Conservation (phyloP, 1,140 invertebrate species). For the Zaprionus inermis region DNA sequence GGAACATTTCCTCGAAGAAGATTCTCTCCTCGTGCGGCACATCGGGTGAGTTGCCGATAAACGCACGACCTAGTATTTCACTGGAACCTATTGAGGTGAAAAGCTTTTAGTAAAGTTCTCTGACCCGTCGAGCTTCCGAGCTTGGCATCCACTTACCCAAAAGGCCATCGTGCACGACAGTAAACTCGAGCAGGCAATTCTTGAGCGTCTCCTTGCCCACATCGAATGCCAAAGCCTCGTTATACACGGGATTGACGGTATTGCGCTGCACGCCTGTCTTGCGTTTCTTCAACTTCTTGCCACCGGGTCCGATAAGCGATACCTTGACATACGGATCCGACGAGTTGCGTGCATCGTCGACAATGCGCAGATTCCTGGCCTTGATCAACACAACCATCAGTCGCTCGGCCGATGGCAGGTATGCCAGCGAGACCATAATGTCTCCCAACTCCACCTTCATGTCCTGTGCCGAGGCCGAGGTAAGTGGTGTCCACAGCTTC, state of each 20-base stretch:
- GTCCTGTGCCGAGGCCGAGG: constrained; percentile 83
- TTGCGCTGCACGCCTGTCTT: constrained; percentile 95
- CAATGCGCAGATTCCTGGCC: constrained; percentile 87
- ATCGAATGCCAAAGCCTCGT: constrained; percentile 94
- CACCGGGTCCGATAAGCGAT: constrained; percentile 90
- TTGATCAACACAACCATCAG: constrained; percentile 89
- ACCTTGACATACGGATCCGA: constrained; percentile 94
- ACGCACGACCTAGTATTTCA: constrained; percentile 85
- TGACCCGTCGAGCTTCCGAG: no score
- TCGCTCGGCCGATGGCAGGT: constrained; percentile 87
- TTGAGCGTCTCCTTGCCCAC: constrained; percentile 87
- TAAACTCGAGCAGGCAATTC: constrained; percentile 85
- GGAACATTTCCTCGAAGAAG: constrained; percentile 86
- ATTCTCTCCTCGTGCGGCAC: constrained; percentile 84
- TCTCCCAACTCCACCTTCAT: constrained; percentile 86
- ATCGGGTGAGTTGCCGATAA: constrained; percentile 84
- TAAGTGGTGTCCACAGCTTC: constrained; percentile 84
- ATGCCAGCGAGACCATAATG: constrained; percentile 89
- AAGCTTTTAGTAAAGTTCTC: background rate
- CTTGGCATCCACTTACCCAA: constrained; percentile 73
- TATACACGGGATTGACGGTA: constrained; percentile 93
- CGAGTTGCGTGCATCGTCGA: constrained; percentile 85
- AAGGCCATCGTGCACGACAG: constrained; percentile 85
- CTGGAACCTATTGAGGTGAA: constrained; percentile 74
- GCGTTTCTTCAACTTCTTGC: constrained; percentile 93